Evolutionary conservation across 64 coral and sea anemone species (phyloP).

Genomic region (Actinia equina): DNA sequence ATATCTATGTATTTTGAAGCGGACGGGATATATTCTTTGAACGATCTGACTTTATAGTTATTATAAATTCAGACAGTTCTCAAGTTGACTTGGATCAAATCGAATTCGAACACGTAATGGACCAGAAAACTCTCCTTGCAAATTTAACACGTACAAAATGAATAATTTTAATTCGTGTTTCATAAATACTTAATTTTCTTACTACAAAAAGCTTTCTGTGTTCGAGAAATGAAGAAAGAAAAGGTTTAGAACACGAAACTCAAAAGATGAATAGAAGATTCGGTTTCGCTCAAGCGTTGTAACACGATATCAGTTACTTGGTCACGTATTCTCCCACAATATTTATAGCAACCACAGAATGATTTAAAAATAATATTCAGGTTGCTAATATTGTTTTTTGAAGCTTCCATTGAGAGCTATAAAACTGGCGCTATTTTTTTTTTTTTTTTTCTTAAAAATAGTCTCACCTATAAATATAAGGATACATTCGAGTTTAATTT

Average conservation of each 20-base stretch:
- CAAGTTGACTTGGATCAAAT: conserved; percentile 13
- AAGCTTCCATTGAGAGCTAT: too few species aligned
- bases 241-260: background rate
- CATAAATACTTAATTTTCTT: background rate
- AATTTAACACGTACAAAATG: background rate
- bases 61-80: background rate
- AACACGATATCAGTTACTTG: background rate
- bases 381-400: too few species aligned
- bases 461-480: too few species aligned
- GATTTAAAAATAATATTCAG: background rate
- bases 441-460: too few species aligned
- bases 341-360: background rate
- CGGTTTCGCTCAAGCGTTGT: conserved; percentile 3
- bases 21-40: background rate
- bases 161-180: background rate
- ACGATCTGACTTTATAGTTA: background rate
- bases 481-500: too few species aligned
- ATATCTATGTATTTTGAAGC: background rate
- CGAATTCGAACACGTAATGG: conserved; percentile 1
- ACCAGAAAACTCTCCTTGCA: background rate
- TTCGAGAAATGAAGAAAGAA: background rate
- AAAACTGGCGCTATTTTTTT: too few species aligned
- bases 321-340: background rate
- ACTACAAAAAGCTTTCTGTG: background rate
- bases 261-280: background rate